Evolutionary conservation across 2,113 vertebrate genomes (phyloP), one percentile per base, ranked within the genome.

Genomic region (Sylvietta virens): DNA sequence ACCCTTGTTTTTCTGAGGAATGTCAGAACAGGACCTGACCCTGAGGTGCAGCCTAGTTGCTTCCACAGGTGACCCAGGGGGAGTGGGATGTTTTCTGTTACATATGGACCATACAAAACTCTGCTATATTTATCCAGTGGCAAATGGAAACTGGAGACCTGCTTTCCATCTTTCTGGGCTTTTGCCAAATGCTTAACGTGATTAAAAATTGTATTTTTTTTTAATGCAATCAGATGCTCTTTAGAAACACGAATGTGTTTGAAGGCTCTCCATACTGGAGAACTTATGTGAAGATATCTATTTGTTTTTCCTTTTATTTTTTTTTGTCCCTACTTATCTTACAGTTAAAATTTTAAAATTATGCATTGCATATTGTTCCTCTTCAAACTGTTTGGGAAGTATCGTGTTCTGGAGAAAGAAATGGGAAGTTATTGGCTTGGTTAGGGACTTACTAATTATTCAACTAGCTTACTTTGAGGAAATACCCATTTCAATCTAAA

Each of bases 391-490:
- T 95, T 84, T 94, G 30, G 57, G 77, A 93, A 90, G 39, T 42
- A 76, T 89, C 4, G 10, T 30, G 62, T 96, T 97, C 72, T 91
- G 77, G 53, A 94, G 71, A 91, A 81, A 97, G 33, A 95, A 86
- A 76, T 65, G 21, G 47, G 86, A 89, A 94, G 62, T 56, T 95
- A 86, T 85, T 93, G 91, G 79, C 87, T 97, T 93, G 62, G 44
- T 69, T 65, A 91, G 67, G 70, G 39, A 57, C 44, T 95, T 81
- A 69, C 4, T 53, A 95, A 93, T 94, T 94, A 94, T 84, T 95
- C 65, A 62, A 37, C 51, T 93, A 95, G 28, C 83, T 97, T 86
- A 70, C 71, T 96, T 97, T 76, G 62, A 96, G 94, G 88, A 94
- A 96, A 95, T 92, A 94, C n/a, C 15, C 50, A 40, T 57, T 96